phyloP scores from a whole-genome alignment of 2,113 vertebrate genomes.

The Pangasianodon hypophthalmus region DNA sequence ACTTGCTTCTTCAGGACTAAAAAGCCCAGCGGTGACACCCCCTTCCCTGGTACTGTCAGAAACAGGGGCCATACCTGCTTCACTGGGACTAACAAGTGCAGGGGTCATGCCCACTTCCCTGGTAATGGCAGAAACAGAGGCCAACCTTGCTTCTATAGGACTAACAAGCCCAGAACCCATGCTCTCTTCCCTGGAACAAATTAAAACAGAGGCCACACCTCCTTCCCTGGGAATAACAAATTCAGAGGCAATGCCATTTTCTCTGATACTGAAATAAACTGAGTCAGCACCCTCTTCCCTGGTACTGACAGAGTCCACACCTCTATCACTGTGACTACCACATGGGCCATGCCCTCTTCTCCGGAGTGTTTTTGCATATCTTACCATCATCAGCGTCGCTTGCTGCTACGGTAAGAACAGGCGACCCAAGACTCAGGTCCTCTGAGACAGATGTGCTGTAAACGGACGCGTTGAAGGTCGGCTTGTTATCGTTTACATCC shows the following conservation, averaged over 20 bases:
- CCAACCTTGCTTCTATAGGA: not conserved
- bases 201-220: not conserved
- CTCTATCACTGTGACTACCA: not conserved
- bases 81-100: no score
- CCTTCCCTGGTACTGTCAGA: not conserved
- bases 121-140: not conserved
- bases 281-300: not conserved
- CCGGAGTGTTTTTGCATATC: conserved; percentile 32
- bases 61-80: not conserved
- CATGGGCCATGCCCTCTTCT: not conserved
- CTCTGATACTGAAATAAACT: not conserved
- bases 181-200: not conserved
- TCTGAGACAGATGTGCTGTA: conserved; percentile 88
- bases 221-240: not conserved
- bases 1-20: not conserved
- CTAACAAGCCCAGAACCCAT: not conserved
- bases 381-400: conserved; percentile 88
- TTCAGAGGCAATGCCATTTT: not conserved
- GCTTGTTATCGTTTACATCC: conserved; percentile 90
- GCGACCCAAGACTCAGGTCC: conserved; percentile 78
- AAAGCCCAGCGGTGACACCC: not conserved
- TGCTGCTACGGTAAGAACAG: conserved; percentile 82
- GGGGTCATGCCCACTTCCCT: not conserved
- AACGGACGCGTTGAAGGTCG: conserved; percentile 76
- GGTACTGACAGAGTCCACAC: not conserved